Evolutionary conservation across 2,888 invertebrate genomes (phyloP).

Genomic region (Cetonia aurata): DNA sequence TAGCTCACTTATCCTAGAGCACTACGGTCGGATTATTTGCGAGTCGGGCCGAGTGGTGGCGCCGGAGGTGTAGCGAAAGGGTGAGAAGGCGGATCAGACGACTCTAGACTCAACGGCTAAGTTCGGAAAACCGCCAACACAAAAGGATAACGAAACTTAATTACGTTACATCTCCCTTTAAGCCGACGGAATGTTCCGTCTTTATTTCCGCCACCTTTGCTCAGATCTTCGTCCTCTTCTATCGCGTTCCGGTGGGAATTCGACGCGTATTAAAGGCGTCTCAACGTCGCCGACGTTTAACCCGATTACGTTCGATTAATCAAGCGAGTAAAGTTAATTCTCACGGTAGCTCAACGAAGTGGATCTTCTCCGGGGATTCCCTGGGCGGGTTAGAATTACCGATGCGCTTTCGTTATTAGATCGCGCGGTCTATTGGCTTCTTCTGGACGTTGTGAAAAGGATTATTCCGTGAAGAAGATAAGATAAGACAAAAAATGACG

Average conservation of each 20-base stretch:
- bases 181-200: neutral
- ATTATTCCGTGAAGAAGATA: too few relatives aligned
- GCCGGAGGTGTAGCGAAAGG: neutral
- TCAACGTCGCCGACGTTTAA: neutral
- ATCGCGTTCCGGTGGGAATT: neutral
- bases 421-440: too few relatives aligned
- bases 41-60: neutral
- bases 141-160: slow-evolving; percentile 39
- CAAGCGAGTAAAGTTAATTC: slow-evolving; percentile 30
- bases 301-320: slow-evolving; percentile 28
- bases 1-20: slow-evolving; percentile 14
- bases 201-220: slow-evolving; percentile 2
- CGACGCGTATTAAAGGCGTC: slow-evolving; percentile 9
- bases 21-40: slow-evolving; percentile 32
- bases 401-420: too few relatives aligned
- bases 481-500: too few relatives aligned
- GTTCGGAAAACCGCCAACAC: slow-evolving; percentile 35
- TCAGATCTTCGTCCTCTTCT: neutral
- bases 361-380: neutral
- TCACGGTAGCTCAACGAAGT: neutral
- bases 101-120: slow-evolving; percentile 3
- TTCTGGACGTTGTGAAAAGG: too few relatives aligned
- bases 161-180: slow-evolving; percentile 36
- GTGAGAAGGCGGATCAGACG: neutral
- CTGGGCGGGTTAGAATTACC: neutral